phyloP scores from a whole-genome alignment of 2,113 vertebrate species.

The Scartelaos histophorus region DNA sequence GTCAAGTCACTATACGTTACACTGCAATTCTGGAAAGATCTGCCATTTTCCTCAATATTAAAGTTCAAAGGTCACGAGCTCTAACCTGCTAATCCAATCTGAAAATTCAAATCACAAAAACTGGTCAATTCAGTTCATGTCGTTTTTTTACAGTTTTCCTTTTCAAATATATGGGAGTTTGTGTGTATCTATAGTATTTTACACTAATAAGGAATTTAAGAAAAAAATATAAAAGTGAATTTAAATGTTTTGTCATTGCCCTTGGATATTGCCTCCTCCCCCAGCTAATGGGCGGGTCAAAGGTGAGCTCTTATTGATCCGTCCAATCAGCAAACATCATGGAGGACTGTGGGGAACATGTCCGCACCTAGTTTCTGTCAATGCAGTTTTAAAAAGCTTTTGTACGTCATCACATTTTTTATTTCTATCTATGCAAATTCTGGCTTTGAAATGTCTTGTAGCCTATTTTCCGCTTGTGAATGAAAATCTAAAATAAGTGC shows the following conservation, averaged over 20 bases:
- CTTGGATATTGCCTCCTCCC: not conserved
- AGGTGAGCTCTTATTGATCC: constrained; percentile 17
- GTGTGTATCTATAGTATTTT: too few relatives aligned
- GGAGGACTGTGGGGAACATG: not conserved
- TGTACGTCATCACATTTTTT: too few relatives aligned
- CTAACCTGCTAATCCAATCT: not conserved
- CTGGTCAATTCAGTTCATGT: not conserved
- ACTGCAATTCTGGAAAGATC: not conserved
- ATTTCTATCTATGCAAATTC: too few relatives aligned
- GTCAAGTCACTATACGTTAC: not conserved
- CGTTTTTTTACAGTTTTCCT: too few relatives aligned
- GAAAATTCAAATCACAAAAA: not conserved
- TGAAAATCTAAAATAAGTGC: too few relatives aligned
- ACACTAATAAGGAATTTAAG: too few relatives aligned
- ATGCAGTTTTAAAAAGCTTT: too few relatives aligned
- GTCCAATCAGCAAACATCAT: constrained; percentile 11
- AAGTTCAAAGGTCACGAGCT: not conserved
- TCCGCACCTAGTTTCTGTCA: not conserved
- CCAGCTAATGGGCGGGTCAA: constrained; percentile 18
- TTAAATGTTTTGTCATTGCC: not conserved
- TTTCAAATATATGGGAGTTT: too few relatives aligned
- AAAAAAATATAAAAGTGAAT: too few relatives aligned
- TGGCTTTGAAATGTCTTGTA: too few relatives aligned
- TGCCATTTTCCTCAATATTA: not conserved
- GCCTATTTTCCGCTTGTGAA: too few relatives aligned